Conservation (phyloP, 2,888 invertebrate genomes). For the Myathropa florea region DNA sequence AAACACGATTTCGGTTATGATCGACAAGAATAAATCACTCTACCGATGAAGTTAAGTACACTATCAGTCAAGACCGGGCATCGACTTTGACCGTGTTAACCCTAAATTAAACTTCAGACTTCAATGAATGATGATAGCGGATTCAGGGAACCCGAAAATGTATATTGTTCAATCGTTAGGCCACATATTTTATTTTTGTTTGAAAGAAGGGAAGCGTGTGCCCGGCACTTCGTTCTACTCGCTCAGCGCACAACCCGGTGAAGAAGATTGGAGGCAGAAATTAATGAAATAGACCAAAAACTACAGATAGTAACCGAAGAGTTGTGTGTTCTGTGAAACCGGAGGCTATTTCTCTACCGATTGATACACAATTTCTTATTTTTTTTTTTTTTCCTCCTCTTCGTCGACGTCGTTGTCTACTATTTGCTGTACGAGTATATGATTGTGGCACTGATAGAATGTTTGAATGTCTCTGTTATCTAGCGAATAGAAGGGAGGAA, state of each 20-base stretch:
- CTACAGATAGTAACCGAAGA: not conserved
- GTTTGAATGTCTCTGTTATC: conserved; percentile 66
- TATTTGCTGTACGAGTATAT: conserved; percentile 34
- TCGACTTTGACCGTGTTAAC: conserved; percentile 44
- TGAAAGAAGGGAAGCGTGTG: conserved; percentile 48
- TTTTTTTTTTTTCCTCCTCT: not conserved
- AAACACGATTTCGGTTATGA: conserved; percentile 10
- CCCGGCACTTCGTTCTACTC: not conserved
- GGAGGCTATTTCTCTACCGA: conserved; percentile 55
- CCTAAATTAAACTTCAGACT: conserved; percentile 48
- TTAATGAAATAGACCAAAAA: conserved; percentile 27
- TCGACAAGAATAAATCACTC: conserved; percentile 55
- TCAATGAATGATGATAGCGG: conserved; percentile 32
- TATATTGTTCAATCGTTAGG: conserved; percentile 40
- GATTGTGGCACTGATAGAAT: conserved; percentile 55
- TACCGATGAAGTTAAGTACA: conserved; percentile 19
- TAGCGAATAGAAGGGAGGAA: conserved; percentile 16
- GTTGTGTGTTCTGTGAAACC: conserved; percentile 19
- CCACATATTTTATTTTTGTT: conserved; percentile 30
- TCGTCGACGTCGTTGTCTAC: not conserved
- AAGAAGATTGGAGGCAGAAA: conserved; percentile 1
- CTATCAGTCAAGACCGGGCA: not conserved
- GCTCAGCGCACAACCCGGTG: too few species aligned
- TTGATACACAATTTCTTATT: conserved; percentile 48
- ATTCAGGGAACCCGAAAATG: not conserved